Conservation (phyloP, 2,113 vertebrate genomes). For the Nanorana parkeri region DNA sequence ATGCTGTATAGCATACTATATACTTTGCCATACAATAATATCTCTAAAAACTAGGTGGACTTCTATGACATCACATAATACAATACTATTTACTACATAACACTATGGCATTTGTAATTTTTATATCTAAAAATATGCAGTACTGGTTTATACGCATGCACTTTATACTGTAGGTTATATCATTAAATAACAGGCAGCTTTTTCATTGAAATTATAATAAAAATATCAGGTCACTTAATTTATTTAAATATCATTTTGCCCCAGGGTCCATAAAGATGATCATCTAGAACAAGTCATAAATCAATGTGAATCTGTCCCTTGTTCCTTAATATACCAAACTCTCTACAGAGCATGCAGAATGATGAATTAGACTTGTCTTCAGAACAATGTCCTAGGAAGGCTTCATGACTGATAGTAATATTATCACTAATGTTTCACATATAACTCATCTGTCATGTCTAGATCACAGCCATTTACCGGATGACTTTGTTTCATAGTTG, state of each 20-base stretch:
- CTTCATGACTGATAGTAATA: constrained; percentile 34
- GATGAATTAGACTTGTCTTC: constrained; percentile 32
- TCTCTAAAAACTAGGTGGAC: too few relatives aligned
- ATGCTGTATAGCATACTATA: too few relatives aligned
- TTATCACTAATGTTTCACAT: constrained; percentile 39
- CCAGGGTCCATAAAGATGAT: not conserved
- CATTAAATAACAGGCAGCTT: not conserved
- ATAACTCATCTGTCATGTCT: constrained; percentile 48
- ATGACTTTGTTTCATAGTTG: constrained; percentile 41
- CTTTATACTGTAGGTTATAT: not conserved
- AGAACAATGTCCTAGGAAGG: constrained; percentile 44
- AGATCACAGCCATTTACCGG: constrained; percentile 34
- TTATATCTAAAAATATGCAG: too few relatives aligned
- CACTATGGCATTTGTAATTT: too few relatives aligned
- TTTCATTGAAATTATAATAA: constrained; percentile 1
- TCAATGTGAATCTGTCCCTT: constrained; percentile 19
- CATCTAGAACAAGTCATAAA: constrained; percentile 10
- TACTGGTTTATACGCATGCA: too few relatives aligned
- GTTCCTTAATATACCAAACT: not conserved
- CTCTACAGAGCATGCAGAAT: not conserved
- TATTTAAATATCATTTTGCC: constrained; percentile 7
- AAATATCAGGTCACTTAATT: constrained; percentile 4
- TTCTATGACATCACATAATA: too few relatives aligned
- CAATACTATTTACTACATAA: too few relatives aligned
- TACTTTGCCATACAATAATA: too few relatives aligned